Percentiles rank a stretch among this genome's conserved stretches.
Conservation (phyloP, 1,140 invertebrate genomes). For the Zaprionus ornatus region DNA sequence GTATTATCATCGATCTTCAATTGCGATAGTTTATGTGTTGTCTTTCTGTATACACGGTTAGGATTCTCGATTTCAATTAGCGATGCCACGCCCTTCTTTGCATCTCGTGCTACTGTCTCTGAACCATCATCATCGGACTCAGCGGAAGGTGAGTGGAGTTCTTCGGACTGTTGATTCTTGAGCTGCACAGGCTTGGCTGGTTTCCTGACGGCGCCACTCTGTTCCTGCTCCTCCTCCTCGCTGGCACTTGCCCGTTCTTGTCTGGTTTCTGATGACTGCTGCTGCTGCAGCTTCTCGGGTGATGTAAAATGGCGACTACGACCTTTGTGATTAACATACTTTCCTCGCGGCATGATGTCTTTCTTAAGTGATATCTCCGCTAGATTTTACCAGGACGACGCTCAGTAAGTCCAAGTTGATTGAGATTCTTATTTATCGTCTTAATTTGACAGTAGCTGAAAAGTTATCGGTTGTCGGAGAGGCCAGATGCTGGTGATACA, state of each 20-base stretch:
- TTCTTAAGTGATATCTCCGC: slow-evolving; percentile 9
- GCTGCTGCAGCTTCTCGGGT: slow-evolving; percentile 95
- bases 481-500: not conserved
- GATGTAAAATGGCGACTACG: slow-evolving; percentile 96
- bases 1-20: slow-evolving; percentile 81
- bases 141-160: slow-evolving; percentile 77
- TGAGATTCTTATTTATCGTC: slow-evolving; percentile 23
- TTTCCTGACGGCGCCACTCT: slow-evolving; percentile 32
- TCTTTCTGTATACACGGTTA: slow-evolving; percentile 94
- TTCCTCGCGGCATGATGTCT: slow-evolving; percentile 86
- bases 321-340: slow-evolving; percentile 96
- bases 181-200: slow-evolving; percentile 35
- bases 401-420: no score
- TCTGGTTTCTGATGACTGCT: no score
- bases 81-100: slow-evolving; percentile 93
- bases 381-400: slow-evolving; percentile 1
- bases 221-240: slow-evolving; percentile 25
- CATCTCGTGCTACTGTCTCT: slow-evolving; percentile 87
- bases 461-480: slow-evolving; percentile 17
- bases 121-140: slow-evolving; percentile 85
- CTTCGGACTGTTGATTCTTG: slow-evolving; percentile 44
- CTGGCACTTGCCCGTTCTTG: slow-evolving; percentile 74
- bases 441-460: not conserved
- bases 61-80: slow-evolving; percentile 98
- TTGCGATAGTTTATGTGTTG: slow-evolving; percentile 88